phyloP scores from a whole-genome alignment of 2,888 invertebrate genomes.

The Drosophila maculinotata region DNA sequence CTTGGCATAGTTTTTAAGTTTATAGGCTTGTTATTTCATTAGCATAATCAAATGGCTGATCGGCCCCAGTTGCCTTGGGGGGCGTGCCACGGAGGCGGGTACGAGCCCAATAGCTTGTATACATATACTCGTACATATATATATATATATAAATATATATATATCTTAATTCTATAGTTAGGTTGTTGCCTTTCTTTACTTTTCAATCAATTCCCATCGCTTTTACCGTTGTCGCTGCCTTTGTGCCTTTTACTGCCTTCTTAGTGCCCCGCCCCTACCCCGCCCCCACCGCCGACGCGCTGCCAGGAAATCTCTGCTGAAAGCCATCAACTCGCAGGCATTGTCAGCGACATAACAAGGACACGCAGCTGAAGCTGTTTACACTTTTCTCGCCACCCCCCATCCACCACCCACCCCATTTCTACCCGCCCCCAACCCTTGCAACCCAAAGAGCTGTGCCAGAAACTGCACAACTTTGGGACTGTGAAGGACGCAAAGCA shows the following conservation, averaged over 20 bases:
- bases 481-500: constrained; percentile 7
- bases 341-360: constrained; percentile 77
- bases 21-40: constrained; percentile 78
- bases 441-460: constrained; percentile 3
- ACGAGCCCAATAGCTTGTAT: constrained; percentile 9
- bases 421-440: background rate
- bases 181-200: constrained; percentile 59
- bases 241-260: constrained; percentile 68
- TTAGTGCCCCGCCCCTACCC: background rate
- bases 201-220: constrained; percentile 78
- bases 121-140: background rate
- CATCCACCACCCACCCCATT: background rate
- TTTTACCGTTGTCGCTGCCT: constrained; percentile 69
- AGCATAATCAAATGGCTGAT: constrained; percentile 73
- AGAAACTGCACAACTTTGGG: constrained; percentile 19
- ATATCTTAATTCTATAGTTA: constrained; percentile 63
- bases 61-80: constrained; percentile 20
- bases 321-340: constrained; percentile 77
- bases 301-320: constrained; percentile 72
- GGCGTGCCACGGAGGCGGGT: background rate
- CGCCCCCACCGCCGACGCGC: constrained; percentile 5
- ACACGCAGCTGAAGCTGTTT: constrained; percentile 71
- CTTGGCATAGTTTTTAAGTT: constrained; percentile 73
- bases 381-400: constrained; percentile 64
- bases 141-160: constrained; percentile 6